Percentiles rank a stretch among this genome's conserved stretches.
These are phyloP conservation scores for Larimichthys crocea DNA, from an alignment of 2,113 vertebrate genomes.

Conservation along the genomic window DNA sequence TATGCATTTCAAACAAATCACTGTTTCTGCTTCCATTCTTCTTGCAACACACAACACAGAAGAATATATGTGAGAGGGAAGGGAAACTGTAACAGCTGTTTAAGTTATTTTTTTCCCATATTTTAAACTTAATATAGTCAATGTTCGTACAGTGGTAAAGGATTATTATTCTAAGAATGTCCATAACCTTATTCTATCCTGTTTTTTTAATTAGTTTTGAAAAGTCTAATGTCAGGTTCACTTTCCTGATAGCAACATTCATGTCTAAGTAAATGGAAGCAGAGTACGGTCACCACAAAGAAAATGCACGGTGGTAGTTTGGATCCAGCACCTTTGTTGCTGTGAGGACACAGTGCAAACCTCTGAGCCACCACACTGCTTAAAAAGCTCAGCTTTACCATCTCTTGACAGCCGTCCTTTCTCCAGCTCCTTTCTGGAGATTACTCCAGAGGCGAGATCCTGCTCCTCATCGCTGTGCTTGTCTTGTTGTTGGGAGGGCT, in stretches of 20 bases:
- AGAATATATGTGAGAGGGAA: not conserved
- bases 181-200: not conserved
- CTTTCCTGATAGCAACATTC: not conserved
- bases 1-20: constrained; percentile 56
- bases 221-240: not conserved
- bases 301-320: too few relatives aligned
- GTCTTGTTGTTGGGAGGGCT: constrained; percentile 83
- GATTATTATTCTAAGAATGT: too few relatives aligned
- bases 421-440: constrained; percentile 94
- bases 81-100: not conserved
- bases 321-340: too few relatives aligned
- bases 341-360: too few relatives aligned
- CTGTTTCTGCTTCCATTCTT: not conserved
- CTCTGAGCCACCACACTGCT: too few relatives aligned
- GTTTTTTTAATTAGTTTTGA: not conserved
- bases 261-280: not conserved
- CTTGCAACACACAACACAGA: constrained; percentile 1
- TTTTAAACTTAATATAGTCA: not conserved
- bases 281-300: not conserved
- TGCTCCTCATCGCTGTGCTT: constrained; percentile 85
- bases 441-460: constrained; percentile 90
- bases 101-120: not conserved
- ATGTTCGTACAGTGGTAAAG: not conserved
- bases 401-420: constrained; percentile 92
- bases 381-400: constrained; percentile 81